These are phyloP conservation scores for Propithecus perrieri DNA, from an alignment of 2,797 vertebrate species.

Conservation along the genomic window DNA sequence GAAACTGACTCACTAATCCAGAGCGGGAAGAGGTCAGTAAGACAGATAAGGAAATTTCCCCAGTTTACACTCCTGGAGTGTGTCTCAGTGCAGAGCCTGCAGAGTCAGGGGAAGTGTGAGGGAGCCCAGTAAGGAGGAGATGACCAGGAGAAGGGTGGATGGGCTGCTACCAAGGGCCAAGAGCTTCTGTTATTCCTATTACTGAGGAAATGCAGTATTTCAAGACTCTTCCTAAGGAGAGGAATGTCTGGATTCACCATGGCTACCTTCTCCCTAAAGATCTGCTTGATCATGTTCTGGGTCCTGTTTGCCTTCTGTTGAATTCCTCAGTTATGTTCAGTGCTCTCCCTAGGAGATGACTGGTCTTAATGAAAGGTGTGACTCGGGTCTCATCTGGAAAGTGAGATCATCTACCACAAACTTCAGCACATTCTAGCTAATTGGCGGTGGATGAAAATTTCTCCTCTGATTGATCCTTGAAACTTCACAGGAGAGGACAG, in stretches of 20 bases:
- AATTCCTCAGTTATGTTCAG: not conserved
- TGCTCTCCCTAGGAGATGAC: not conserved
- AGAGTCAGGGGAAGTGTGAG: not conserved
- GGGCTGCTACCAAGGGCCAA: not conserved
- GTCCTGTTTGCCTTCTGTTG: not conserved
- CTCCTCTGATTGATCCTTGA: not conserved
- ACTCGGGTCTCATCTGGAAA: not conserved
- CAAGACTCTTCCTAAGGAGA: not conserved
- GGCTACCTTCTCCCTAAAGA: not conserved
- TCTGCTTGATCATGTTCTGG: not conserved
- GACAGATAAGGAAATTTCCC: not conserved
- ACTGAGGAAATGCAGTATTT: not conserved
- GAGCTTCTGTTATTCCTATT: not conserved
- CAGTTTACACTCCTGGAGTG: not conserved
- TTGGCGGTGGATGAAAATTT: not conserved
- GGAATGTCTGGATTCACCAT: not conserved
- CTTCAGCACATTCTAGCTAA: not conserved
- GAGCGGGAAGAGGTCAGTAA: not conserved
- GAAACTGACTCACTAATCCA: conserved; percentile 19
- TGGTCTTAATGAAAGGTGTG: not conserved
- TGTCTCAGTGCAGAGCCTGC: not conserved
- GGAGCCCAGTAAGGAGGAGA: not conserved
- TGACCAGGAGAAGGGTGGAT: not conserved
- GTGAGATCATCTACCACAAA: not conserved
- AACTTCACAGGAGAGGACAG: not conserved